Evolutionary conservation across 2,888 invertebrate species (phyloP).

Genomic region (Tiliacea citrago): DNA sequence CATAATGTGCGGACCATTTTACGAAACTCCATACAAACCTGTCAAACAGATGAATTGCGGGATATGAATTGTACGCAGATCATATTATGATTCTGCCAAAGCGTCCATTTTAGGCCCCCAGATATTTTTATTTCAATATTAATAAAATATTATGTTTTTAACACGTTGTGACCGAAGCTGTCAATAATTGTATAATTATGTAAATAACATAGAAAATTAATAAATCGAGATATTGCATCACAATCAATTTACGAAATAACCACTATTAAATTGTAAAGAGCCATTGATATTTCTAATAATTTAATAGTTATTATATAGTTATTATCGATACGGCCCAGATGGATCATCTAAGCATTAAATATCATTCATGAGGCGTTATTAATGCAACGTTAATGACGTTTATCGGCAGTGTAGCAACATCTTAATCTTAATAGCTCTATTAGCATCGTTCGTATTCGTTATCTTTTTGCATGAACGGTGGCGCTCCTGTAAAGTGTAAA

Average conservation of each 20-base stretch:
- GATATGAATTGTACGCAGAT: too few relatives aligned
- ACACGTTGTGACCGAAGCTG: slow-evolving; percentile 32
- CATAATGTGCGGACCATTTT: too few relatives aligned
- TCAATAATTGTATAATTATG: slow-evolving; percentile 47
- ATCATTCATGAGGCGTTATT: slow-evolving; percentile 51
- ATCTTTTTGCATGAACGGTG: slow-evolving; percentile 51
- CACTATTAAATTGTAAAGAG: slow-evolving; percentile 11
- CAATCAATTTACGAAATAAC: slow-evolving; percentile 32
- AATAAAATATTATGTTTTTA: slow-evolving; percentile 26
- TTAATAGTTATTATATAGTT: slow-evolving; percentile 33
- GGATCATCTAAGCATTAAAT: slow-evolving; percentile 36
- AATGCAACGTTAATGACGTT: slow-evolving; percentile 59
- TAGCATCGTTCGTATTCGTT: slow-evolving; percentile 61
- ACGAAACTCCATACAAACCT: too few relatives aligned
- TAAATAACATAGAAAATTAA: slow-evolving; percentile 36
- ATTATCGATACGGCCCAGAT: slow-evolving; percentile 17
- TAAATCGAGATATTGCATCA: slow-evolving; percentile 44
- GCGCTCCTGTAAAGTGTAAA: slow-evolving; percentile 56
- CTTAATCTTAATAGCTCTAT: slow-evolving; percentile 71
- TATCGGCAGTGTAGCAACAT: slow-evolving; percentile 61
- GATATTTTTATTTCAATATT: slow-evolving; percentile 11
- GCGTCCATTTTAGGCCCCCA: too few relatives aligned
- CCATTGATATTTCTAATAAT: slow-evolving; percentile 24
- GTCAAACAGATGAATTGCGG: too few relatives aligned
- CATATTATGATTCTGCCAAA: too few relatives aligned